phyloP scores from a whole-genome alignment of 2,888 invertebrate species.

The Tridacna crocea region DNA sequence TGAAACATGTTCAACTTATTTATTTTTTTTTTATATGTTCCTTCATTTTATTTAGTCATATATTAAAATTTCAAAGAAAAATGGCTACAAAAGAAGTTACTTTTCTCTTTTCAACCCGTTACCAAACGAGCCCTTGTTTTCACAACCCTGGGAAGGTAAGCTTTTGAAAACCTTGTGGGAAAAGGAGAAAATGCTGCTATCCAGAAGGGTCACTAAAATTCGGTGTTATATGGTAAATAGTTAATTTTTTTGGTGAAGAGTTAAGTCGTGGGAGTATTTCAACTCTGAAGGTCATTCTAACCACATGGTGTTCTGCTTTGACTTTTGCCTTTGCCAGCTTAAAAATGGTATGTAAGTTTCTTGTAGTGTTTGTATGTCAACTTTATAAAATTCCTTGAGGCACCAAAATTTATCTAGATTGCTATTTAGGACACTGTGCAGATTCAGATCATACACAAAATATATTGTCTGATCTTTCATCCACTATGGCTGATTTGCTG shows the following conservation, averaged over 20 bases:
- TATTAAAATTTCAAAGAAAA: too few relatives aligned
- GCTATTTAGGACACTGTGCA: too few relatives aligned
- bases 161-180: neutral
- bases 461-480: too few relatives aligned
- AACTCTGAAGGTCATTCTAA: slow-evolving; percentile 10
- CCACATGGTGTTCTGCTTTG: slow-evolving; percentile 4
- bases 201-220: too few relatives aligned
- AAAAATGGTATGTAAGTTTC: neutral
- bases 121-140: neutral
- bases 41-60: too few relatives aligned
- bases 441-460: too few relatives aligned
- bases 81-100: too few relatives aligned
- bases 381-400: too few relatives aligned
- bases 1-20: neutral
- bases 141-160: neutral
- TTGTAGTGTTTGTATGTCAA: neutral
- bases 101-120: neutral
- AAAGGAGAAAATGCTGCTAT: neutral
- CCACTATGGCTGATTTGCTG: too few relatives aligned
- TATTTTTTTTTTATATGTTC: too few relatives aligned
- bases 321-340: neutral
- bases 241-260: too few relatives aligned
- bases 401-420: neutral
- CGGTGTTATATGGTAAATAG: neutral
- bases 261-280: neutral